Conservation (phyloP, 1,140 invertebrate species). For the Triops cancriformis region DNA sequence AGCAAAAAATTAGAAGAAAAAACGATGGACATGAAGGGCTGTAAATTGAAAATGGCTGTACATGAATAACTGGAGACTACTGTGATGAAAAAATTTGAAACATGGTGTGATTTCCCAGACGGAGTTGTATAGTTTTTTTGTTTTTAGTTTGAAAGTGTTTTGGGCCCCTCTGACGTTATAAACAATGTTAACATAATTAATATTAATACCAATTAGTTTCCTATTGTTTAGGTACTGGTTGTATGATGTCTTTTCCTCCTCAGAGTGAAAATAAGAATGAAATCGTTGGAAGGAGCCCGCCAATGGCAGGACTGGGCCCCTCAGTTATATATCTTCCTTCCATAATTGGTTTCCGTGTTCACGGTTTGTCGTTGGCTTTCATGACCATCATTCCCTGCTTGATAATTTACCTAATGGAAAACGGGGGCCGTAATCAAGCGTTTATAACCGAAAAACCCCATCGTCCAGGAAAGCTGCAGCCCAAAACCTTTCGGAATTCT, state of each 20-base stretch:
- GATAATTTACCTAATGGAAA: slow-evolving; percentile 3
- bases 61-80: no score
- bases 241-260: no score
- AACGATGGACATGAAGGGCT: no score
- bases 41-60: no score
- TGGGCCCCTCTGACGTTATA: no score
- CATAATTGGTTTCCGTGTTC: slow-evolving; percentile 10
- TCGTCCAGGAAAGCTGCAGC: neutral
- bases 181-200: no score
- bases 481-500: neutral
- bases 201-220: no score
- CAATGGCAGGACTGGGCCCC: neutral
- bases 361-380: slow-evolving; percentile 4
- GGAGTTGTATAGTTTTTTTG: neutral
- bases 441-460: neutral
- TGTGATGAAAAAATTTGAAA: no score
- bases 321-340: slow-evolving; percentile 6
- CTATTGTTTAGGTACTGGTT: no score
- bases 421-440: neutral
- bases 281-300: neutral
- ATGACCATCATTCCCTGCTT: neutral
- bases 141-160: neutral
- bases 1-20: no score
- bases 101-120: neutral
- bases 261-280: no score